phyloP scores from a whole-genome alignment of 2,113 vertebrate genomes.

The Siniperca chuatsi region DNA sequence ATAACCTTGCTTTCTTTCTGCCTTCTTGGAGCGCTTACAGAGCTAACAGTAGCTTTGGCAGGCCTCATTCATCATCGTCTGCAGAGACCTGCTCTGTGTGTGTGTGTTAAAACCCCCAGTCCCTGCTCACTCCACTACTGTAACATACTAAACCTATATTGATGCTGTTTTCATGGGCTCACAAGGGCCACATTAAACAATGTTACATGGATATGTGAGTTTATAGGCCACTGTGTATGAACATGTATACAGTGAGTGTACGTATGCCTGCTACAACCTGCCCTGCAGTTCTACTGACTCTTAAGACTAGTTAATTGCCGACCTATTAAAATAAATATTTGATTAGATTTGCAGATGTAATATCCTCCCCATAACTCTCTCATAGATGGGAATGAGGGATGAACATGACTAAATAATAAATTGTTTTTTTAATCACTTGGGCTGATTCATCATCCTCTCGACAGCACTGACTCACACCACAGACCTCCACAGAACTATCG shows the following conservation, averaged over 20 bases:
- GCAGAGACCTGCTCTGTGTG: constrained; percentile 6
- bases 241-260: neutral
- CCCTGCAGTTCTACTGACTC: neutral
- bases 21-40: constrained; percentile 35
- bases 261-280: constrained; percentile 2
- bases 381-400: neutral
- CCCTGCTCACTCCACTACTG: neutral
- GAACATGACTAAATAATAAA: constrained; percentile 22
- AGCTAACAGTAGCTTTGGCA: constrained; percentile 33
- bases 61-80: constrained; percentile 44
- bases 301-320: constrained; percentile 21
- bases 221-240: constrained; percentile 10
- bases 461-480: neutral
- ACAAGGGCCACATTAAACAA: constrained; percentile 38
- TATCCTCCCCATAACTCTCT: neutral
- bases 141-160: constrained; percentile 12
- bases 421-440: constrained; percentile 9
- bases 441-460: neutral
- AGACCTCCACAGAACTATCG: neutral
- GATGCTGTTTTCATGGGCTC: constrained; percentile 38
- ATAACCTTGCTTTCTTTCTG: constrained; percentile 6
- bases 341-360: constrained; percentile 40
- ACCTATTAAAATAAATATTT: constrained; percentile 44
- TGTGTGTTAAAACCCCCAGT: neutral
- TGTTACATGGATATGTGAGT: constrained; percentile 9